Evolutionary conservation across 2,797 vertebrate genomes (phyloP).

Genomic region (Fistularia commersonii): DNA sequence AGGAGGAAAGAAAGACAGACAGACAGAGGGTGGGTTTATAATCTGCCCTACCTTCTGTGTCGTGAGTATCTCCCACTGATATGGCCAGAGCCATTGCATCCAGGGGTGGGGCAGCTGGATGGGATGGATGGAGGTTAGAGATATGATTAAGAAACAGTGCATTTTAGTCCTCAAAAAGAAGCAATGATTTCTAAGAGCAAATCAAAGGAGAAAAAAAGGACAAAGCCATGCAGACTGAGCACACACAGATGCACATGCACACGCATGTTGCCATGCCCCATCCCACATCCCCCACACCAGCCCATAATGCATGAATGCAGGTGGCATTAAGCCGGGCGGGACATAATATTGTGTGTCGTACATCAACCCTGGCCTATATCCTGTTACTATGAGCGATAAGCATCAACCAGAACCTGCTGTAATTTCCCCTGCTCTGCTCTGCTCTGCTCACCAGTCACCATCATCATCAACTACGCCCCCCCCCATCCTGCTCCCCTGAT

Average conservation of each 20-base stretch:
- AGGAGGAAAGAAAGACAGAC: conserved; percentile 46
- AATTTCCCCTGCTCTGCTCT: conserved; percentile 62
- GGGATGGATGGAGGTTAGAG: conserved; percentile 70
- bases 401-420: conserved; percentile 60
- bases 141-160: conserved; percentile 54
- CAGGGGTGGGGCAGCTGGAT: conserved; percentile 94
- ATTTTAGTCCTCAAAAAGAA: conserved; percentile 50
- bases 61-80: conserved; percentile 95
- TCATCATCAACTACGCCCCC: conserved; percentile 9
- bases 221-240: conserved; percentile 41
- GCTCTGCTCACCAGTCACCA: conserved; percentile 38
- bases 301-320: conserved; percentile 53
- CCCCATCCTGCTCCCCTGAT: conserved; percentile 19
- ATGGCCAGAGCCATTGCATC: conserved; percentile 94
- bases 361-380: conserved; percentile 67
- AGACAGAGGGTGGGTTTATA: conserved; percentile 49
- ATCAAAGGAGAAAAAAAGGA: conserved; percentile 32
- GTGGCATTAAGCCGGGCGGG: conserved; percentile 44
- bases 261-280: conserved; percentile 4
- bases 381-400: conserved; percentile 64
- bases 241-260: conserved; percentile 43
- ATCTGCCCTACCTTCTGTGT: conserved; percentile 90
- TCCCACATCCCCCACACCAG: conserved; percentile 10
- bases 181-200: conserved; percentile 37
- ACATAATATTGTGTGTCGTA: conserved; percentile 61